Percentiles rank a stretch among this genome's conserved stretches.
Evolutionary conservation across 1,140 invertebrate species (phyloP).

Genomic region (Drosophila cardini): DNA sequence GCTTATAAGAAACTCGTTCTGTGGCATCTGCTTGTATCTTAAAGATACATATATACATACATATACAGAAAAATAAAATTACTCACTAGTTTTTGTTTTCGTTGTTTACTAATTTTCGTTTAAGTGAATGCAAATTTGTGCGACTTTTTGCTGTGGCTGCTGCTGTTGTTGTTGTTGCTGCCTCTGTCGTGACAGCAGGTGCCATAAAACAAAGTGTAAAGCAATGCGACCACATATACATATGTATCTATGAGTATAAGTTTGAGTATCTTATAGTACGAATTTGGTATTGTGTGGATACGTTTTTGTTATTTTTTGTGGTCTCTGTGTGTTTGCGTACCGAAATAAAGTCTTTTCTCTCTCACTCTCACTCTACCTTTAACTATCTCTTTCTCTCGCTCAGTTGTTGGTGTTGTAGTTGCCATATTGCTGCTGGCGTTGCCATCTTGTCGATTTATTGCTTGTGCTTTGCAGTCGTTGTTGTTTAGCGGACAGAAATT

Average conservation of each 20-base stretch:
- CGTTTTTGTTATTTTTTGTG: slow-evolving; percentile 5
- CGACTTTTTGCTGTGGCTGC: slow-evolving; percentile 55
- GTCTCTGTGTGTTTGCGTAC: slow-evolving; percentile 17
- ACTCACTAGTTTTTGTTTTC: slow-evolving; percentile 66
- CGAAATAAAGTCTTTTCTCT: slow-evolving; percentile 22
- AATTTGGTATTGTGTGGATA: slow-evolving; percentile 34
- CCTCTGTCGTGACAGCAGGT: slow-evolving; percentile 64
- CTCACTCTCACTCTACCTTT: not conserved
- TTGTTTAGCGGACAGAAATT: slow-evolving; percentile 58
- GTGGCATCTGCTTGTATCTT: slow-evolving; percentile 19
- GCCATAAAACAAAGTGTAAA: slow-evolving; percentile 42
- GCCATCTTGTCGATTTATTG: slow-evolving; percentile 77
- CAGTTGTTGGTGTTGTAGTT: slow-evolving; percentile 20
- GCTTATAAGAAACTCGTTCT: slow-evolving; percentile 56
- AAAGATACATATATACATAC: not conserved
- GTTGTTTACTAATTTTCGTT: slow-evolving; percentile 60
- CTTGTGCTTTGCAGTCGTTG: slow-evolving; percentile 69
- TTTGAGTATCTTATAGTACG: slow-evolving; percentile 57
- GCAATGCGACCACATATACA: slow-evolving; percentile 37
- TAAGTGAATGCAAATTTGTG: slow-evolving; percentile 75
- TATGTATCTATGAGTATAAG: slow-evolving; percentile 21
- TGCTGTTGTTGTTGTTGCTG: too few relatives aligned
- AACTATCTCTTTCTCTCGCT: not conserved
- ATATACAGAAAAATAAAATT: slow-evolving; percentile 30
- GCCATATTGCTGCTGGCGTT: slow-evolving; percentile 20